These are phyloP conservation scores for Drosophila ananassae DNA, from an alignment of 1,140 invertebrate genomes.

Conservation along the genomic window DNA sequence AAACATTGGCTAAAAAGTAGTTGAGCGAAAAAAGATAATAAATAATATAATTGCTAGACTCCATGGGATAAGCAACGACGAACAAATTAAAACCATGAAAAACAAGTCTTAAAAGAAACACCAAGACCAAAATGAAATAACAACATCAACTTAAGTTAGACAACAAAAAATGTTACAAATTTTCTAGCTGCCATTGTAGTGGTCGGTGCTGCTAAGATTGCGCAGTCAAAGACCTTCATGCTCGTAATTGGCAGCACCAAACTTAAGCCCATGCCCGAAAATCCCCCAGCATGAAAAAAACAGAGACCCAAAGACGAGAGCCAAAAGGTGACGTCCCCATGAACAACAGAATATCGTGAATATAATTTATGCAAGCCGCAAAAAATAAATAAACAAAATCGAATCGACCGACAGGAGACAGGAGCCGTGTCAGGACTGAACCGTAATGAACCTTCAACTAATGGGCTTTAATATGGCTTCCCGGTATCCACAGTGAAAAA, in stretches of 20 bases:
- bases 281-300: conserved; percentile 8
- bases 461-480: conserved; percentile 39
- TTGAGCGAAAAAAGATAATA: conserved; percentile 38
- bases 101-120: conserved; percentile 68
- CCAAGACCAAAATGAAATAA: conserved; percentile 45
- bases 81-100: conserved; percentile 80
- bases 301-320: conserved; percentile 16
- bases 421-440: conserved; percentile 37
- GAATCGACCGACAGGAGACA: conserved; percentile 5
- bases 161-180: conserved; percentile 78
- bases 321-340: conserved; percentile 44
- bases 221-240: conserved; percentile 82
- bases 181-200: conserved; percentile 53
- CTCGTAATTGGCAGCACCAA: conserved; percentile 73
- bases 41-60: conserved; percentile 63
- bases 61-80: conserved; percentile 58
- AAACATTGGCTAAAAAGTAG: conserved; percentile 24
- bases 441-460: conserved; percentile 32
- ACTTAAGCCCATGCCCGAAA: conserved; percentile 50
- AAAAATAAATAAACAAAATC: conserved; percentile 33
- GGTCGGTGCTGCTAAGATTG: conserved; percentile 51
- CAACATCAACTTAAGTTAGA: conserved; percentile 50
- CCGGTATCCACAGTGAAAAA: conserved; percentile 30
- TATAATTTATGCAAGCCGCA: conserved; percentile 70
- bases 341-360: conserved; percentile 52